Evolutionary conservation across 2,888 invertebrate species (phyloP), one percentile per base, ranked within the genome.

Genomic region (Fragum fragum): DNA sequence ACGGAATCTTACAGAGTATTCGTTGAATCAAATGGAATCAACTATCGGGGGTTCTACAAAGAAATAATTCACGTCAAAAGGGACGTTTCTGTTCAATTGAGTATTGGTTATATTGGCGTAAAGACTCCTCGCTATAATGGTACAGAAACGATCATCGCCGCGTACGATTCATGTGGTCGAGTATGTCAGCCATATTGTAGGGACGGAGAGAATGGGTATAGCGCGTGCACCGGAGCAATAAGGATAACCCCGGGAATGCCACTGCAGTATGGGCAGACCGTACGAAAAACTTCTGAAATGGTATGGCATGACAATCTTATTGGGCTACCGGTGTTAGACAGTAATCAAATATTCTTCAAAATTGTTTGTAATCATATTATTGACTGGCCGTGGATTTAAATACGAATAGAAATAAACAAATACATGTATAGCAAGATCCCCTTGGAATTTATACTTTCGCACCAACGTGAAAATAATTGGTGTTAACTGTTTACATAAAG

Each of bases 81-180:
- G 66, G 81, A 84, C n/a, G 71, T 88, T 7, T 66, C 84, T 2
- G 78, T 87, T n/a, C 78, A 83, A 0, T 85, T 86, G 28, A 47
- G 63, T 16, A 47, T 84, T 0, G 76, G 87, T 1, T 90, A 84
- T 32, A 76, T 90, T 29, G 90, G 72, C 6, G 72, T 90, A 5
- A 81, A 75, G 53, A 78, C 78, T 23, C 90, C 90, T 0, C 73
- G 69, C 21, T 57, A 76, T 26, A 72, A 66, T 0, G 57, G 55
- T 1, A 73, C 87, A 5, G 87, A 87, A 21, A 78, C 85, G 16
- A 66, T 89, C 1, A 52, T 90, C 21, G 79, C 89, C 0, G 89
- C 88, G 0, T 89, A 86, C 32, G 90, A 90, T 69, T 86, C 87
- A 0, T 90, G 90, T 69, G 90, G 90, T n/a, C 53, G 90, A 36